Base-by-base conservation (phyloP, 2,113 vertebrate species). In the Cromileptes altivelis region DNA sequence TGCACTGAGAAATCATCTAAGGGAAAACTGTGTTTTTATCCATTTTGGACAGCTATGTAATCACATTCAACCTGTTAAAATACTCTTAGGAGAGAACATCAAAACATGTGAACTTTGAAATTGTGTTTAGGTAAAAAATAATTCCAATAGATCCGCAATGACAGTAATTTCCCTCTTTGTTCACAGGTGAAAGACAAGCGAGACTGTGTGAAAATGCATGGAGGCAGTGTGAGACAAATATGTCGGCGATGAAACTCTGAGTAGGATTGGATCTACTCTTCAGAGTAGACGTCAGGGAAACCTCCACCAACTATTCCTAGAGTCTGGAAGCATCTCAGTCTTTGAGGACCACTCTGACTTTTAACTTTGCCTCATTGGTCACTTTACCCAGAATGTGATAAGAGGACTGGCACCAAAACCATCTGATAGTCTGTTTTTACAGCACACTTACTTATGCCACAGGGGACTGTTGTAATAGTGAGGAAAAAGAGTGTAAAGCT, bases 161-260 rank as follows among this genome's bases (percentile, higher is more conserved):
- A 47, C 68, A 49, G 8, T 21, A 9, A 33, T 83, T 30, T 75
- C 8, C 47, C 30, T 80, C 40, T 91, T 57, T 78, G 45, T 71
- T 61, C 63, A 89, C 67, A 89, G 95, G 89, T 94, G 91, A 85
- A 95, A 94, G 84, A 96, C 13, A 94, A 95, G 14, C 88, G 94
- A 81, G 96, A 94, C 90, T 97, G 96, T 91, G 93, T 96, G 85
- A 98, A 97, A 91, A 94, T 92, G 72, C 94, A 97, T 17, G 96
- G 96, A 15, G 91, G 94, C 56, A 85, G 94, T 15, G 87, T 92
- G 0, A 91, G 97, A 79, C 95, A 96, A 76, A 92, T 96, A 56
- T 94, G 95, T 0, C 94, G 95, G 70, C 95, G 96, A 93, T 97
- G 96, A 75, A 33, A 68, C 42, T 61, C 52, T 61, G 27, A 72